Evolutionary conservation across 2,113 vertebrate species (phyloP), one percentile per base, ranked within the genome.

Genomic region (Paedocypris sp.): DNA sequence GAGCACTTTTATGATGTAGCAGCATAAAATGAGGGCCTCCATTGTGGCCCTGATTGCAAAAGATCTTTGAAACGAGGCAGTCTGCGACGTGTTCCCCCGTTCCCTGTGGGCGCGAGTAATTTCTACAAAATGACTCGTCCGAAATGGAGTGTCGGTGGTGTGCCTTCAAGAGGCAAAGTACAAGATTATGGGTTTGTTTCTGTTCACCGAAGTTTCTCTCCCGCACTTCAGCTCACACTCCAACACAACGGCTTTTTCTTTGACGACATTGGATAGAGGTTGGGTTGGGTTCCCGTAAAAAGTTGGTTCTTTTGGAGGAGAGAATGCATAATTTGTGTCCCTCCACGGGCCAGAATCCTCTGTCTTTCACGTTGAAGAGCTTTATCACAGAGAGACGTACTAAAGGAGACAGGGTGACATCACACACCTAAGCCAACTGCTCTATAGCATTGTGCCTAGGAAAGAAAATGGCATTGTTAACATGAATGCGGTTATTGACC

Each of bases 1-100:
- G 79, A 86, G 79, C 88, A 93, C 87, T 93, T 95, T 90, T 90
- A 92, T 91, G 89, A 94, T 91, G 89, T 90, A 91, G 87, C 87
- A 87, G 89, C 86, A 88, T 89, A 95, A 96, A 94, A 91, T 92
- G 90, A 91, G 87, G 80, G 82, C 71, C 78, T 88, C 78, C 75
- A 89, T 93, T 94, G 89, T 94, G 83, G 68, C 45, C 76, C 79
- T 89, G 84, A 90, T 91, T 90, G 89, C 85, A 62, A 68, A 86
- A 85, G 85, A 88, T 88, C 88, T 89, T 87, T 86, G 87, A 90
- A 86, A 84, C 64, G 82, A 86, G 62, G 79, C 82, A 74, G 85
- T 80, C 74, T 60, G 79, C 15, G 25, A 73, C 82, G 71, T 80
- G 83, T 79, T 79, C 74, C 76, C 67, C 51, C 31, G 58, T 84